Base-by-base conservation (phyloP, 53 echinoderm and acorn worm species). In the Mesocentrotus franciscanus region DNA sequence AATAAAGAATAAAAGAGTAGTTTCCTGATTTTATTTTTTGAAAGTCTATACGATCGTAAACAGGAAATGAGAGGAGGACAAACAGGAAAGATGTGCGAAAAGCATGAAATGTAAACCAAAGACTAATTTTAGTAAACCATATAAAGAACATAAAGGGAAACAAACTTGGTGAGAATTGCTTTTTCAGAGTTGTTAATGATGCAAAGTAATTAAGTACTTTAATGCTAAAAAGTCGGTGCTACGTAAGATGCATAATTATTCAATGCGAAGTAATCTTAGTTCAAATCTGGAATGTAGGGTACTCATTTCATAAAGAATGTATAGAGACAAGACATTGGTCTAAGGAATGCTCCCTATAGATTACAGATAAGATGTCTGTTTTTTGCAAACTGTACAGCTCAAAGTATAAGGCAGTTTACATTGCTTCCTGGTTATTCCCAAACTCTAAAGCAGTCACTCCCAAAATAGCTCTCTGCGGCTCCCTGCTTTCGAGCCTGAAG, bases 331-430 rank as follows among this genome's bases (percentile, higher is more conserved):
- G 76, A 30, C 33, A 76, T 76, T 14, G 33, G 76, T 30, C 33
- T 33, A 58, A 27, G 17, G 55, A n/a, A 87, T 22, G 2, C 20
- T 87, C 57, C 27, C 58, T 27, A 29, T 11, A 58, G 87, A 87
- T 87, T 58, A 12, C 26, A 87, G 87, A 87, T 58, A 87, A 87
- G 87, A 87, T 58, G 87, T 87, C 87, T 87, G 87, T 57, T 87
- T 49, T 87, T 29, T 58, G 87, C 12, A 57, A 87, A 29, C n/a
- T 87, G 10, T 87, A 27, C 29, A 58, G 13, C 56, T 59, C 22
- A 26, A 87, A 84, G 29, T 64, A 36, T 16, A 61, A 66, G 91
- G 18, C 91, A 13, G 68, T 91, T 91, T 14, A 9, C 20, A 64
- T 62, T 34, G 36, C 91, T 91, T 91, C 66, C 62, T 91, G 91